Conservation (phyloP, 2,797 vertebrate genomes). For the Neopelma chrysocephalum region DNA sequence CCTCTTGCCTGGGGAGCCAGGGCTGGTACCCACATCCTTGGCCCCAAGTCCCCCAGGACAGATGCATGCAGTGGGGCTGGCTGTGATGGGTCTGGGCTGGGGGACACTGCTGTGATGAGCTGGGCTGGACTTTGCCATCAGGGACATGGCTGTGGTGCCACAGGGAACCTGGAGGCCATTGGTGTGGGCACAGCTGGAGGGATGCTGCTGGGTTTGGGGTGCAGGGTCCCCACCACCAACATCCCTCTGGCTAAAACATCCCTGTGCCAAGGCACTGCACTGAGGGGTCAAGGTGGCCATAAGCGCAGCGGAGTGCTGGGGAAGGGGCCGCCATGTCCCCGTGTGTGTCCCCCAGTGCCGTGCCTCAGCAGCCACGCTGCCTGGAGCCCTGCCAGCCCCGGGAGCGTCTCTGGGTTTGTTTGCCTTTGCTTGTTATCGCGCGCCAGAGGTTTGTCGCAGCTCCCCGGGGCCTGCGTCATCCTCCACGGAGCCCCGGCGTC, state of each 20-base stretch:
- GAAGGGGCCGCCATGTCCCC: not conserved
- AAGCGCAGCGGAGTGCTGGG: not conserved
- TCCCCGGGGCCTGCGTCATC: slow-evolving; percentile 46
- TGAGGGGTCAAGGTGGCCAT: not conserved
- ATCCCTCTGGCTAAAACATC: not conserved
- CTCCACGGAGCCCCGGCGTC: not conserved
- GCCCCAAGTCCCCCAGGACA: not conserved
- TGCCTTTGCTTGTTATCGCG: slow-evolving; percentile 41
- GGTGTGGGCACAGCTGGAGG: not conserved
- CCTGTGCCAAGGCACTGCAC: not conserved
- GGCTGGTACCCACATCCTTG: rapidly evolving
- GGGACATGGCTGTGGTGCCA: rapidly evolving
- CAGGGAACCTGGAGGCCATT: rapidly evolving
- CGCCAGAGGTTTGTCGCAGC: slow-evolving; percentile 15
- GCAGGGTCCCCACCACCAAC: not conserved
- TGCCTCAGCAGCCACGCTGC: not conserved
- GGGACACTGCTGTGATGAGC: not conserved
- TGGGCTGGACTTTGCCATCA: not conserved
- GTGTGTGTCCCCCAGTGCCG: not conserved
- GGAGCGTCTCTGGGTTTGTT: slow-evolving; percentile 58
- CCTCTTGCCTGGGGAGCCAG: not conserved
- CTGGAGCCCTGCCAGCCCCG: slow-evolving; percentile 36
- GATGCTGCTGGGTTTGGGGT: not conserved
- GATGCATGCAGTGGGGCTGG: not conserved
- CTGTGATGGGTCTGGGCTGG: not conserved